Percentiles rank a stretch among this genome's conserved stretches.
phyloP scores from a whole-genome alignment of 1,140 invertebrate species.

The Drosophila simulans region DNA sequence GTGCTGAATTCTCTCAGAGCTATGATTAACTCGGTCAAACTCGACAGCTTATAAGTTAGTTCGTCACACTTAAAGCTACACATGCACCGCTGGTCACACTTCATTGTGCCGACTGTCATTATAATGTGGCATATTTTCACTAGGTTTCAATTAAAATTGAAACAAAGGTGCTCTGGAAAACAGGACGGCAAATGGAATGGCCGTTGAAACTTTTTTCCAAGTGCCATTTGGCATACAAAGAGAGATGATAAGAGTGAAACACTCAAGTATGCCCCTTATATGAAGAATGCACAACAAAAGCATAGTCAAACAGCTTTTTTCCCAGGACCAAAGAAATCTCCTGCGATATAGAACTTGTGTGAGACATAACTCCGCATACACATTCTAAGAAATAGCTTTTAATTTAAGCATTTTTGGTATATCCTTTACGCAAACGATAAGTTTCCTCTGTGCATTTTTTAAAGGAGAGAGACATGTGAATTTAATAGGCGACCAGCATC shows the following conservation, averaged over 20 bases:
- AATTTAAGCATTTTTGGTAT: background rate
- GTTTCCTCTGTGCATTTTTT: background rate
- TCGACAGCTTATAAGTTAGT: background rate
- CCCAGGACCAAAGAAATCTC: background rate
- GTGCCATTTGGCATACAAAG: slow-evolving; percentile 59
- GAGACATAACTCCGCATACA: background rate
- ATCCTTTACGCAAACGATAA: background rate
- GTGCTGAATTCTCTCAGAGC: background rate
- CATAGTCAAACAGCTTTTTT: slow-evolving; percentile 1
- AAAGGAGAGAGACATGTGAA: background rate
- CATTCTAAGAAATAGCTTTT: background rate
- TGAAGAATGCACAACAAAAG: slow-evolving; percentile 2
- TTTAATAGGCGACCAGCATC: background rate
- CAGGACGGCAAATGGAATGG: slow-evolving; percentile 36
- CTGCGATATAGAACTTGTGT: slow-evolving; percentile 4
- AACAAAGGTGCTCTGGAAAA: background rate
- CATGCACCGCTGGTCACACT: background rate
- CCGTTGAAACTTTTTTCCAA: slow-evolving; percentile 56
- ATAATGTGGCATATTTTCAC: slow-evolving; percentile 60
- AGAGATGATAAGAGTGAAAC: slow-evolving; percentile 4
- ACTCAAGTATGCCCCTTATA: slow-evolving; percentile 7
- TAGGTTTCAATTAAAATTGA: slow-evolving; percentile 56
- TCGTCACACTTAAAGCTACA: background rate
- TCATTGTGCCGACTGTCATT: slow-evolving; percentile 36
- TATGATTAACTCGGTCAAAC: slow-evolving; percentile 20